Base-by-base conservation (phyloP, 2,113 vertebrate genomes). In the Nothocercus julius region DNA sequence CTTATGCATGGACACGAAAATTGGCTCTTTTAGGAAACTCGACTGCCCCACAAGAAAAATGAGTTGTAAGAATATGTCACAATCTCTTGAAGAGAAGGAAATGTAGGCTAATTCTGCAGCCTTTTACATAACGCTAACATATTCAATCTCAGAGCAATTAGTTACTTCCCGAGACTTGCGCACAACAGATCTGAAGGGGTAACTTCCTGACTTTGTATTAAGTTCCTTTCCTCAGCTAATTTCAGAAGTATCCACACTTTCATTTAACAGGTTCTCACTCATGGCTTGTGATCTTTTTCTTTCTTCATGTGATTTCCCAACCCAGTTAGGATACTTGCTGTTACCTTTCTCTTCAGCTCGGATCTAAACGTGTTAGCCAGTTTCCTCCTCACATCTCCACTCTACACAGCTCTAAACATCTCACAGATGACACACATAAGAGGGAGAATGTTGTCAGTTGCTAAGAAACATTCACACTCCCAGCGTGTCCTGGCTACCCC, bases 401-500 rank as follows among this genome's bases (percentile, higher is more conserved):
- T 22, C 25, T 32, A 30, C 36, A 22, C 61, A 38, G 5, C 4
- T 72, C 10, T 30, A 78, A 27, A 40, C 27, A 40, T 18, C 15
- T 49, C 66, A 62, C 22, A 58, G 34, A 45, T 18, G 89, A 13
- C 13, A 32, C 7, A 12, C 6, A 21, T 5, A 1, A 1, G 7
- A 8, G 28, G 14, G 42, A 76, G 32, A 70, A 51, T 61, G 82
- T 85, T 70, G 11, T 25, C 17, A 0, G 2, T 86, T 62, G 36
- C 45, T 44, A 38, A 78, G 21, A 32, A 72, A 45, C 4, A 4
- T 24, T 67, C 34, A 20, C 4, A 58, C 44, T 44, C 30, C 66
- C 0, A 0, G 18, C 16, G 77, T 13, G 1, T 42, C 67, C 21
- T 42, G 74, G 21, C 36, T 82, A n/a, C 54, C 2, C 1, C 24